Evolutionary conservation across 2,888 invertebrate genomes (phyloP), one percentile per base, ranked within the genome.

Genomic region (Ectemnius lituratus): DNA sequence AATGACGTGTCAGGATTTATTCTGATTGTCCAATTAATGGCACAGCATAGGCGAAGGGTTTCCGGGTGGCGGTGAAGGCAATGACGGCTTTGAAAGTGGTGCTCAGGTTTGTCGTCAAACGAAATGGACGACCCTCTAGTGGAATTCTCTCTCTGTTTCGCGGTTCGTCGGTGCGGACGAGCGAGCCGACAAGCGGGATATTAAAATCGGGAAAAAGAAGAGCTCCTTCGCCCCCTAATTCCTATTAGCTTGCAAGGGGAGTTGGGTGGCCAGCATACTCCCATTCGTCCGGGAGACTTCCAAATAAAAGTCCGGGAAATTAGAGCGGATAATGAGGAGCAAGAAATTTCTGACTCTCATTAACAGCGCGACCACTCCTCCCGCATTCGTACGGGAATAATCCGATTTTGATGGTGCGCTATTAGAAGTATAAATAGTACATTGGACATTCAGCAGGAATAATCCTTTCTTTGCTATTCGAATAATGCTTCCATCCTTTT

Each of bases 151-250:
- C 52, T 52, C 52, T 52, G n/a, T 52, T 52, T 52, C 52, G 56
- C 67, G 57, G 57, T 62, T 73, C 37, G 59, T 62, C 70, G 45
- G 72, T 63, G 66, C 80, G 76, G 82, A 76, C 76, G 84, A 86
- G 73, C 78, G 84, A 82, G 63, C 84, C 75, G 82, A 70, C 74
- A 84, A 84, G 76, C 79, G 79, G 77, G 82, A 85, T 87, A 87
- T 86, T 85, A 86, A 87, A 86, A 86, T 87, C 72, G 75, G 82
- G 82, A 86, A 78, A 70, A 71, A 71, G 71, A 62, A 62, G 72
- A 58, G 62, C 69, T 68, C 59, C 62, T 73, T 58, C 70, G 79
- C 80, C 61, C 66, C 78, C 5, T 75, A 81, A 84, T 84, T 86
- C 81, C 72, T 73, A 83, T 83, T 78, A 68, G 64, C 16, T 6